These are phyloP conservation scores for Drosophila grimshawi DNA, from an alignment of 1,140 invertebrate species.

Conservation along the genomic window DNA sequence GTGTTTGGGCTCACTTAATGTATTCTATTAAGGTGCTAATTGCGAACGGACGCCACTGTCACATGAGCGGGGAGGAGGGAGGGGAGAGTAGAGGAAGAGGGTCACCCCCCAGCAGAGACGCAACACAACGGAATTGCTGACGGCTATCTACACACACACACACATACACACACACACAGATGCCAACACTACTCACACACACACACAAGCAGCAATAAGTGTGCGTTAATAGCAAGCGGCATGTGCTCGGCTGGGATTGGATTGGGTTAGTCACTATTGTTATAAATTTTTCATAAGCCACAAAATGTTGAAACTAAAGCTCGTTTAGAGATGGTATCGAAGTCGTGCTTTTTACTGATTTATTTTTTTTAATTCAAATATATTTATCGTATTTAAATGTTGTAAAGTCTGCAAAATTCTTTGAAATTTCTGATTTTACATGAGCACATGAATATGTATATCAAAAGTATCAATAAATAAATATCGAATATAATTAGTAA, in stretches of 20 bases:
- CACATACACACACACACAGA: constrained; percentile 3
- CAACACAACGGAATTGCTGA: constrained; percentile 9
- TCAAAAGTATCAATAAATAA: too few species aligned
- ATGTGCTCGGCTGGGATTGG: constrained; percentile 30
- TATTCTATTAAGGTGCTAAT: constrained; percentile 60
- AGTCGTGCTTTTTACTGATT: not conserved
- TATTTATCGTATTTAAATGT: too few species aligned
- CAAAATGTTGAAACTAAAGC: constrained; percentile 37
- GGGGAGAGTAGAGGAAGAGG: too few species aligned
- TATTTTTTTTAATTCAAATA: too few species aligned
- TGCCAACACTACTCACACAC: too few species aligned
- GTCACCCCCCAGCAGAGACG: not conserved
- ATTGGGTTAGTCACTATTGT: constrained; percentile 46
- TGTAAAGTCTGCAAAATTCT: too few species aligned
- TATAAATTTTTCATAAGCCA: constrained; percentile 50
- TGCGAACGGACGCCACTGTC: constrained; percentile 37
- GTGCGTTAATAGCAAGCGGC: constrained; percentile 33
- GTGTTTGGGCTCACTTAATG: constrained; percentile 34
- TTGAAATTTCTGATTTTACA: not conserved
- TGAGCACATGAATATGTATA: too few species aligned
- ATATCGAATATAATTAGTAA: too few species aligned
- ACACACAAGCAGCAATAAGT: constrained; percentile 31
- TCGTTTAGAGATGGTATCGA: constrained; percentile 29
- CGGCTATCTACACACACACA: constrained; percentile 15
- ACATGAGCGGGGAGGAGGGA: constrained; percentile 6